Evolutionary conservation across 2,113 vertebrate species (phyloP).

Genomic region (Drymodes brunneopygia): DNA sequence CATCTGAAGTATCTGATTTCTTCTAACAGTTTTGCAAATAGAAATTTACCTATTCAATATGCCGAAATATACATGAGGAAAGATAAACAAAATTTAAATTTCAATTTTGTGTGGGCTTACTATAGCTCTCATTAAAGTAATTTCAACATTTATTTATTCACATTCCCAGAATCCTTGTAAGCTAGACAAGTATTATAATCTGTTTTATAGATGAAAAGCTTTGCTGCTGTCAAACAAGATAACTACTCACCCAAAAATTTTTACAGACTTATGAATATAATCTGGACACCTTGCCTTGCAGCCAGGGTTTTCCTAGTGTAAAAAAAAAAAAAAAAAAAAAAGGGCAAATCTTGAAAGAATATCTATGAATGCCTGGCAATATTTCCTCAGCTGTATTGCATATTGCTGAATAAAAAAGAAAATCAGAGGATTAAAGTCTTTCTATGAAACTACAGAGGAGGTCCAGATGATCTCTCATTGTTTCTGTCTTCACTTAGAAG

Average conservation of each 20-base stretch:
- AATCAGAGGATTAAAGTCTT: background rate
- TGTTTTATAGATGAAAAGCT: background rate
- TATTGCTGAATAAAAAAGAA: background rate
- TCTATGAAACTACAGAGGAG: background rate
- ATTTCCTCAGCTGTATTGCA: background rate
- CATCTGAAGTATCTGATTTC: background rate
- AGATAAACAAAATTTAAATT: slow-evolving; percentile 12
- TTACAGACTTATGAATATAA: background rate
- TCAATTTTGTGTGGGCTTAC: background rate
- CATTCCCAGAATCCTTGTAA: background rate
- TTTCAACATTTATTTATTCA: slow-evolving; percentile 7
- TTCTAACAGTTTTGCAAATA: background rate
- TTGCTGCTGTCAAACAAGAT: background rate
- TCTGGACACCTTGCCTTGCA: background rate
- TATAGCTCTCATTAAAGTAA: background rate
- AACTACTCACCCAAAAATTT: background rate
- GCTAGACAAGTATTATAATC: background rate
- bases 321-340: too few relatives aligned
- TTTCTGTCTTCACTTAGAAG: background rate
- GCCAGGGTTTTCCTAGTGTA: background rate
- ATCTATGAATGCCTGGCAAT: background rate
- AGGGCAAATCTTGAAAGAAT: background rate
- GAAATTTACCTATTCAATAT: background rate
- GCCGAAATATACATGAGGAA: background rate
- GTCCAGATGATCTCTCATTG: background rate